Base-by-base conservation (phyloP, 2,113 vertebrate species). In the Montifringilla adamsi region DNA sequence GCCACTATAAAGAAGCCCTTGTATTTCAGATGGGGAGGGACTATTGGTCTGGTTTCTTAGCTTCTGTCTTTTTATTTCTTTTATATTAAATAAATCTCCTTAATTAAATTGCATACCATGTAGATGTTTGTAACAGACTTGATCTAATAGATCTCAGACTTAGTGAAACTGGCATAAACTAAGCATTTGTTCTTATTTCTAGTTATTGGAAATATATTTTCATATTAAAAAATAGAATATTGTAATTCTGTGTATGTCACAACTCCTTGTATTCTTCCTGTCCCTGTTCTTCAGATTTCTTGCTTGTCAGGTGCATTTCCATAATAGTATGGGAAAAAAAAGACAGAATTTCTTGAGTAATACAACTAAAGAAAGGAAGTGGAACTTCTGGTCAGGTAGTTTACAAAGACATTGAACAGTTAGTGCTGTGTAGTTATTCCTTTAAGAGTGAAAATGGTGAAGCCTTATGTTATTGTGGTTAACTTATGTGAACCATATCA, bases 211-310 rank as follows among this genome's bases (percentile, higher is more conserved):
- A 75, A 50, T 64, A 79, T 2, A 2, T 68, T 82, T 58, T 63
- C 10, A 19, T 44, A 17, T 46, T 44, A 7, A 1, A 27, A 49
- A 27, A 3, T 11, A 46, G 3, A 47, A 19, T 4, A 0, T n/a
- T 76, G 11, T 79, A 50, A 37, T 47, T 73, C 18, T 39, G 3
- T 67, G 6, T 43, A 4, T 60, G 5, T 69, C 86, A 24, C 35
- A 76, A 39, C 44, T 28, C 7, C 52, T 3, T 72, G 2, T 68
- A 26, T 39, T 72, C 20, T 18, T 79, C 39, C 13, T 64, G 8
- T 8, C 2, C 44, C 14, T n/a, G 4, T 76, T 68, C 47, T 74
- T 69, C 27, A 50, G n/a, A 59, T 26, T 30, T 59, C 18, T 63
- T 78, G 7, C 14, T 66, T 90, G 15, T 82, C 11, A n/a, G 26